Evolutionary conservation across 2,888 invertebrate species (phyloP), one percentile per base, ranked within the genome.

Genomic region (Tenthredo notha): DNA sequence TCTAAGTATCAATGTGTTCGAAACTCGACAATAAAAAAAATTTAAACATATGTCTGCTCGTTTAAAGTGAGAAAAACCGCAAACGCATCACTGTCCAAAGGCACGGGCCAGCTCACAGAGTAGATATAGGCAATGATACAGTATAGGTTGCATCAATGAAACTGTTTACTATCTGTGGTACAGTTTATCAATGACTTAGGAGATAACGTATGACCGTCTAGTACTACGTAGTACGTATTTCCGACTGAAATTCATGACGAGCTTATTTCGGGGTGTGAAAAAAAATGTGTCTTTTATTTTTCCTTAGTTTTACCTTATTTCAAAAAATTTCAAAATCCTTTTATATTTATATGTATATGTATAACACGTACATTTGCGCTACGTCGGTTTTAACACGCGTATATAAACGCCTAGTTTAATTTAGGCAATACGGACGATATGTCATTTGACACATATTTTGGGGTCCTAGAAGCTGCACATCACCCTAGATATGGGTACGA

Each of bases 101-200:
- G 21, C 72, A 37, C 40, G 72, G n/a, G 37, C 40, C 37, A 37
- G 9, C 21, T 18, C 37, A 72, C 33, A 7, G 72, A n/a, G 7
- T 15, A 18, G 40, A 40, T 72, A 47, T 25, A 47, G 37, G 12
- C 47, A 25, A 15, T 25, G 43, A 29, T 67, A 67, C 2, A 33
- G 67, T 33, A 33, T 67, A 67, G 33, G 86, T 75, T 85, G 85
- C 86, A 88, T 88, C 89, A 88, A 89, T 87, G 88, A 88, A 88
- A 87, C 86, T 88, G 87, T 88, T 88, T 87, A 88, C 88, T 87
- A 88, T 87, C 88, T 85, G 21, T 18, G 40, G 21, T 43, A 21
- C n/a, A 21, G 12, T 77, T 61, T 80, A 80, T 80, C 80, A 80
- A 80, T 61, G 80, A 80, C 77, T 77, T 50, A 50, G 18, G 21